A percentile compares a stretch with the other conserved stretches of the same genome.
Evolutionary conservation across 2,888 invertebrate species (phyloP).

Genomic region (Synergus laeviventris): DNA sequence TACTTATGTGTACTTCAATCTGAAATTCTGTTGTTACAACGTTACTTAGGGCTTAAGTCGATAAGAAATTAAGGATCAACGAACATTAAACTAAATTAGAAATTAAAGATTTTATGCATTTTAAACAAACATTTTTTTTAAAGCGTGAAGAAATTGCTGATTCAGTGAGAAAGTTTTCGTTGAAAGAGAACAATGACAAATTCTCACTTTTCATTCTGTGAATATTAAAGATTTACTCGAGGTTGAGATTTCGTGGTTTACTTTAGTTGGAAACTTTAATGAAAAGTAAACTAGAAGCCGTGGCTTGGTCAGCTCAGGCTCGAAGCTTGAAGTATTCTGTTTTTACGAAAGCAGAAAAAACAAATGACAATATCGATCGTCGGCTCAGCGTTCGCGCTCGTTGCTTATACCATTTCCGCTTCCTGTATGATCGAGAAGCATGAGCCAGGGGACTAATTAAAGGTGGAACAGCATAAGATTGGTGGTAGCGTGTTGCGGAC

Average conservation of each 20-base stretch:
- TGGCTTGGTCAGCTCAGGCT: neutral
- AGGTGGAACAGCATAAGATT: slow-evolving; percentile 17
- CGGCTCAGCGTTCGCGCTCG: neutral
- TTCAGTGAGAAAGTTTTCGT: too few relatives aligned
- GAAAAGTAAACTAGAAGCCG: slow-evolving; percentile 24
- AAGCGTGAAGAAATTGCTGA: too few relatives aligned
- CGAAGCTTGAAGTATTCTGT: neutral
- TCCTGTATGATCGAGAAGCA: slow-evolving; percentile 22
- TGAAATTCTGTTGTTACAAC: too few relatives aligned
- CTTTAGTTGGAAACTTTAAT: slow-evolving; percentile 28
- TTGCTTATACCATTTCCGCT: slow-evolving; percentile 8
- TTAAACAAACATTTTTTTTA: too few relatives aligned
- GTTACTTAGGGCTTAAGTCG: too few relatives aligned
- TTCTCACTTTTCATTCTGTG: neutral
- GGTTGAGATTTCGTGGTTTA: slow-evolving; percentile 18
- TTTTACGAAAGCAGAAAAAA: slow-evolving; percentile 9
- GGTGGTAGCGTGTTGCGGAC: slow-evolving; percentile 26
- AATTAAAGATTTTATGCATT: too few relatives aligned
- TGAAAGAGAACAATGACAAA: neutral
- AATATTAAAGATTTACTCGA: slow-evolving; percentile 17
- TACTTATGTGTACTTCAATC: too few relatives aligned
- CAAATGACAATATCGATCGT: slow-evolving; percentile 30
- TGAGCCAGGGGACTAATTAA: slow-evolving; percentile 21
- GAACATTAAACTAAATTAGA: too few relatives aligned
- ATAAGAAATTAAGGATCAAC: too few relatives aligned